phyloP scores from a whole-genome alignment of 2,888 invertebrate species.

The Hirtodrosophila duncani region DNA sequence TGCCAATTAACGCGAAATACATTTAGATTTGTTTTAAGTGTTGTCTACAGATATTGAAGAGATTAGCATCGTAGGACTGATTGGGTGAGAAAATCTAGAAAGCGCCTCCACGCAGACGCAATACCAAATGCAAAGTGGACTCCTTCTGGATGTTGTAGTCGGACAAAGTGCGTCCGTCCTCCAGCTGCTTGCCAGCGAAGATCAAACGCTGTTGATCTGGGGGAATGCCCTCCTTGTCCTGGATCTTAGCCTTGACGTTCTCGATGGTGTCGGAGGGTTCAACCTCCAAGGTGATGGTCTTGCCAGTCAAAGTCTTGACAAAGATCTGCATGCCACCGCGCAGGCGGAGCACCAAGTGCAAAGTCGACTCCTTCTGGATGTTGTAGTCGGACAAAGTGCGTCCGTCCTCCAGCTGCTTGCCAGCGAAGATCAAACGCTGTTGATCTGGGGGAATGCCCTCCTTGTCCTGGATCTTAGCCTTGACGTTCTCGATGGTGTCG shows the following conservation, averaged over 20 bases:
- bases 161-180: constrained; percentile 16
- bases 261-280: constrained; percentile 4
- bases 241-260: constrained; percentile 11
- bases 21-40: too few relatives aligned
- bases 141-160: constrained; percentile 24
- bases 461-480: constrained; percentile 7
- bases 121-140: constrained; percentile 17
- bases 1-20: too few relatives aligned
- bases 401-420: too few relatives aligned
- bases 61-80: too few relatives aligned
- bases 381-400: constrained; percentile 7
- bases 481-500: constrained; percentile 2
- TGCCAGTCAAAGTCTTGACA: constrained; percentile 2
- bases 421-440: too few relatives aligned
- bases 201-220: constrained; percentile 20
- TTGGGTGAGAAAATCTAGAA: constrained; percentile 28
- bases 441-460: constrained; percentile 5
- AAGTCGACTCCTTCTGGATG: constrained; percentile 1
- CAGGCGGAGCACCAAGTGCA: constrained; percentile 4
- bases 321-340: constrained; percentile 7
- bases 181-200: constrained; percentile 13
- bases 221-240: constrained; percentile 16
- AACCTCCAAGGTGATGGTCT: constrained; percentile 5
- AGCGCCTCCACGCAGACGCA: constrained; percentile 31
- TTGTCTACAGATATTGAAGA: too few relatives aligned